Base-by-base conservation (phyloP, 2,113 vertebrate species). In the Saimiri boliviensis region DNA sequence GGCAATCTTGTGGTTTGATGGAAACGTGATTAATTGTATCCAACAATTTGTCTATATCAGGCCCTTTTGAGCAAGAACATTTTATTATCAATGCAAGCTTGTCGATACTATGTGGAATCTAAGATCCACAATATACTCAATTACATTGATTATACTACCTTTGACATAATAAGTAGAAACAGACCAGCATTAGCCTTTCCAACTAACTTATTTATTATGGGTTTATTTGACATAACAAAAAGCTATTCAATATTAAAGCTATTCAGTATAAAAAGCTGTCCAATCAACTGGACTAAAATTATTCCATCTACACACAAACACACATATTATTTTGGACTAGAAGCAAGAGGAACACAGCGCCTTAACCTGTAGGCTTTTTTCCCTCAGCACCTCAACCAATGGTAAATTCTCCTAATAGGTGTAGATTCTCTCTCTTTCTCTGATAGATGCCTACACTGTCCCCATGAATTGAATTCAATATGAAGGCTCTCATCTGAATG, bases 11-110 rank as follows among this genome's bases (percentile, higher is more conserved):
- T 30, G 37, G 66, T 84, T 95, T 20, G 4, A 4, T 84, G 47
- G 66, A 30, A 84, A 88, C 56, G 45, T 93, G 79, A 88, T 93
- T 96, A 96, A 96, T 82, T 49, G 58, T 73, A 94, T 47, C n/a
- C 52, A 94, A 85, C 19, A n/a, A 93, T 66, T 87, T 82, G 35
- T 74, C 45, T 60, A 5, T 60, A 3, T 74, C 74, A 84, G 19
- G 87, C 49, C 21, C 42, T 89, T 73, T 77, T 89, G 42, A 97
- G 37, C 14, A 71, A 73, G 27, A 93, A 49, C 14, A 16, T 45
- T 93, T 79, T 88, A 40, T 91, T 85, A 93, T 88, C 73, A 95
- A 60, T 68, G 5, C 37, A 86, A 94, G 52, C 37, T 19, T 87
- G 35, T 84, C 85, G 68, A 77, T 45, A 52, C 16, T 66, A 6